These are phyloP conservation scores for Chydorus sphaericus DNA, from an alignment of 2,888 invertebrate genomes.

Conservation along the genomic window DNA sequence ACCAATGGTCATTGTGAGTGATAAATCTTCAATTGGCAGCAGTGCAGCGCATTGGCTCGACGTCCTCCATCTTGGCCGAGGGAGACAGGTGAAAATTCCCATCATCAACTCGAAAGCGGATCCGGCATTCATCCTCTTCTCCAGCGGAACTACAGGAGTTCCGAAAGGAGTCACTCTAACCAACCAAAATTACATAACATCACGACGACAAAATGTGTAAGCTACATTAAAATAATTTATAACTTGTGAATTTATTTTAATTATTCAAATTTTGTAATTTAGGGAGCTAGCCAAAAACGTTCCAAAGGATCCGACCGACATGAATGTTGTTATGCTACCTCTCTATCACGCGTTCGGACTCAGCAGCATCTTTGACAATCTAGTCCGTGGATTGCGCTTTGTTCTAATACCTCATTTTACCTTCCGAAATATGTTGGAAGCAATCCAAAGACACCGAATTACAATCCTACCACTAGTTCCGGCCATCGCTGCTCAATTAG, in stretches of 20 bases:
- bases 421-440: not conserved
- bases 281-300: not conserved
- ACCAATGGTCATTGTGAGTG: not conserved
- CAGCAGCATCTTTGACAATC: not conserved
- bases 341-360: not conserved
- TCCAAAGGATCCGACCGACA: not conserved
- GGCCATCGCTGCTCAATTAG: constrained; percentile 56
- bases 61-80: not conserved
- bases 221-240: too few species aligned
- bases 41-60: not conserved
- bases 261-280: not conserved
- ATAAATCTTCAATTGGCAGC: not conserved
- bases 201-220: not conserved
- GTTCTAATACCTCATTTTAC: not conserved
- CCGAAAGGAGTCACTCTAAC: not conserved
- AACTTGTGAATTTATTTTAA: too few species aligned
- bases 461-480: constrained; percentile 55
- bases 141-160: not conserved
- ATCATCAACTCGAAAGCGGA: not conserved
- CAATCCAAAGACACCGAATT: constrained; percentile 32
- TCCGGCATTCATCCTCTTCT: not conserved
- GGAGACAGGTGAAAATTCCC: not conserved
- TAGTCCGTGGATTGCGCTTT: not conserved
- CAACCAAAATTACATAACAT: not conserved
- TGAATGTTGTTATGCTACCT: not conserved